These are phyloP conservation scores for Channa maculata DNA, from an alignment of 2,113 vertebrate genomes.

Conservation along the genomic window DNA sequence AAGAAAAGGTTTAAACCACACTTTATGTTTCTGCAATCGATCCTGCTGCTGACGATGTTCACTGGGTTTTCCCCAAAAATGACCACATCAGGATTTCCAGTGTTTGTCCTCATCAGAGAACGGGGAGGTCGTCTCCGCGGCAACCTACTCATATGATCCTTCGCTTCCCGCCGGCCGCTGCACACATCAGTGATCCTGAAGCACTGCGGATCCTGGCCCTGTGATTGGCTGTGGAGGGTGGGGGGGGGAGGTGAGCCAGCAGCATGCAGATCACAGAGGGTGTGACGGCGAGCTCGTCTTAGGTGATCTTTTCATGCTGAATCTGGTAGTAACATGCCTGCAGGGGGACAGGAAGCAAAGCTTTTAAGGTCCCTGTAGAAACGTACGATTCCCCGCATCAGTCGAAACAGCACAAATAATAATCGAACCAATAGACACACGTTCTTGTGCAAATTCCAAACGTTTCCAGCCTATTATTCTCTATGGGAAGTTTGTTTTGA, in stretches of 20 bases:
- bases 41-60: not conserved
- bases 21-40: not conserved
- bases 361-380: not conserved
- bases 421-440: not conserved
- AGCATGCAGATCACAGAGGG: constrained; percentile 15
- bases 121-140: constrained; percentile 1
- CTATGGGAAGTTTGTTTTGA: too few relatives aligned
- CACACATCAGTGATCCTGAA: not conserved
- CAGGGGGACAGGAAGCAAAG: constrained; percentile 21
- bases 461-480: too few relatives aligned
- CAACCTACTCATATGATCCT: constrained; percentile 19
- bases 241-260: not conserved
- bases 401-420: too few relatives aligned
- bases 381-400: too few relatives aligned
- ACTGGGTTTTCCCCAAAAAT: too few relatives aligned
- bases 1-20: too few relatives aligned
- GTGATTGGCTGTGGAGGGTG: not conserved
- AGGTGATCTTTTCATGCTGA: constrained; percentile 97
- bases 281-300: constrained; percentile 44
- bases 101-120: not conserved
- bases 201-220: not conserved
- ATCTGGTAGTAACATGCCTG: constrained; percentile 99
- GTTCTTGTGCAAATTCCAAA: too few relatives aligned
- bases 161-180: constrained; percentile 21
- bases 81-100: not conserved